Percentiles rank a stretch among this genome's conserved stretches.
Evolutionary conservation across 2,797 vertebrate genomes (phyloP).

Genomic region (Pampus argenteus): DNA sequence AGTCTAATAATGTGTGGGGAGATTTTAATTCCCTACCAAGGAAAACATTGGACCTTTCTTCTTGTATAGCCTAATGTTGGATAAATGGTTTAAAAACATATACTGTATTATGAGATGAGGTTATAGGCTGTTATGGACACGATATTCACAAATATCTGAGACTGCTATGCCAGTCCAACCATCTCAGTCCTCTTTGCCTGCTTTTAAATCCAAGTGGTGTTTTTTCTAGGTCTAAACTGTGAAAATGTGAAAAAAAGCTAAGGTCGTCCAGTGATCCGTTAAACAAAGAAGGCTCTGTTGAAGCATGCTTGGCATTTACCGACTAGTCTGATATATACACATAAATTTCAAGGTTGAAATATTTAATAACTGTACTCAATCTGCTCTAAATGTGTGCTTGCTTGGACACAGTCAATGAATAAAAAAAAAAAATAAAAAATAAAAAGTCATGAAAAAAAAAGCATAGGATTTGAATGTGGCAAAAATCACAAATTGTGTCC

Average conservation of each 20-base stretch:
- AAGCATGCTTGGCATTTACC: background rate
- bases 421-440: background rate
- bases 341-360: constrained; percentile 7
- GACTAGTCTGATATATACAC: background rate
- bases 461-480: too few relatives aligned
- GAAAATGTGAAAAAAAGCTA: background rate
- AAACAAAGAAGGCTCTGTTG: background rate
- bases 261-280: too few relatives aligned
- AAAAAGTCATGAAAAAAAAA: background rate
- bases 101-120: too few relatives aligned
- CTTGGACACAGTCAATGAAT: too few relatives aligned
- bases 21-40: too few relatives aligned
- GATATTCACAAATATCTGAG: background rate
- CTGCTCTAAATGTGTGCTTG: background rate
- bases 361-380: background rate
- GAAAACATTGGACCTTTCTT: too few relatives aligned
- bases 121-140: background rate
- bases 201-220: background rate
- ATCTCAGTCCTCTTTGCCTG: background rate
- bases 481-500: background rate
- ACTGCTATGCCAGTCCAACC: background rate
- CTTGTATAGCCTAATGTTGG: too few relatives aligned
- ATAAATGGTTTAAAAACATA: too few relatives aligned
- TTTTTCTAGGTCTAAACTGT: background rate
- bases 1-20: too few relatives aligned